Base-by-base conservation (phyloP, 2,113 vertebrate genomes). In the Eidolon helvum region DNA sequence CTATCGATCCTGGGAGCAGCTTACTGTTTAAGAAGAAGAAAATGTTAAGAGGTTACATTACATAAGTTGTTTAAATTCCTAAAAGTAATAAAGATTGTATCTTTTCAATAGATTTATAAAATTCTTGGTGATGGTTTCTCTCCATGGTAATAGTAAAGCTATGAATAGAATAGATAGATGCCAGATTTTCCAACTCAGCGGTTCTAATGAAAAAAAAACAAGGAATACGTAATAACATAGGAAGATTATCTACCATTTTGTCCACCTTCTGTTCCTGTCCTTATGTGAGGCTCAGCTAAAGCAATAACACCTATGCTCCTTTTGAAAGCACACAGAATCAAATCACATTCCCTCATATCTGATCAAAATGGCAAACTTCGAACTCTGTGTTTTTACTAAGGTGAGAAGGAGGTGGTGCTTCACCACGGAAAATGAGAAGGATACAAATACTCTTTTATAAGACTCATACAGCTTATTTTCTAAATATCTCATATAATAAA, bases 401-500 rank as follows among this genome's bases (percentile, higher is more conserved):
- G 89, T 90, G 72, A 78, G 87, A 93, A 91, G 53, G 87, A 92
- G 68, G 61, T 74, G 77, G 26, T 7, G 11, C 48, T 91, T 96
- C 63, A 77, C 85, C 66, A 59, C 30, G 87, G 86, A 96, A 87
- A 92, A 98, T 2, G 0, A 0, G 53, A 53, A 82, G 93, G 50
- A 45, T 83, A 59, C 87, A 96, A 97, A 96, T 93, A 94, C 68
- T 96, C 72, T 96, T 98, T 98, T 97, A 97, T 96, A 96, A 88
- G 83, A 71, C 95, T 98, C 96, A 96, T 87, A 87, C 48, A 93
- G 94, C 93, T 92, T 95, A 45, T 63, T 91, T 95, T 97, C 96
- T 94, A 55, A 96, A 87, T 87, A 97, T 97, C 91, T 97, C 97
- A 96, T 85, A 55, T 97, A 98, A 97, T 97, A 98, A 98, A 98